A percentile compares a stretch with the other conserved stretches of the same genome.
These are phyloP conservation scores for Chiroxiphia lanceolata DNA, from an alignment of 2,797 vertebrate species.

Conservation along the genomic window DNA sequence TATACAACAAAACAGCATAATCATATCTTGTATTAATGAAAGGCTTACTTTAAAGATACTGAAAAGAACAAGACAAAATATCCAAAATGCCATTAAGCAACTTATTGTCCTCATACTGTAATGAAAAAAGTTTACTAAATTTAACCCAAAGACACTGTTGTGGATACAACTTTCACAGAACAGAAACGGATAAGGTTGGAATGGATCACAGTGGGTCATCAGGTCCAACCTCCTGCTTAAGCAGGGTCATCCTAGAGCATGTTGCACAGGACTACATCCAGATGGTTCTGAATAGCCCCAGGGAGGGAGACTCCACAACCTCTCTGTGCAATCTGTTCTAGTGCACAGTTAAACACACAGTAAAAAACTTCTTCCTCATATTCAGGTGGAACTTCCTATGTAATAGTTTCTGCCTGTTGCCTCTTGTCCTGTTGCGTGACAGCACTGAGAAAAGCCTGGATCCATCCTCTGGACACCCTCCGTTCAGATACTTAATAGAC, in stretches of 20 bases:
- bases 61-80: neutral
- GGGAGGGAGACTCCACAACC: no score
- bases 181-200: neutral
- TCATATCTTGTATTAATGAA: neutral
- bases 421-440: neutral
- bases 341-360: neutral
- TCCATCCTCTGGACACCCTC: neutral
- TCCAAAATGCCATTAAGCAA: neutral
- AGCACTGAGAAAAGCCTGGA: accelerated
- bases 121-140: neutral
- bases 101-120: neutral
- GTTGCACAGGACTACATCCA: neutral
- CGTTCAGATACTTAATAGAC: neutral
- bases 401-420: neutral
- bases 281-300: neutral
- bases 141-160: neutral
- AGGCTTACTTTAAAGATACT: neutral
- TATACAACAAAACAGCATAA: neutral
- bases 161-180: neutral
- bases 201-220: accelerated
- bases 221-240: neutral
- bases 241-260: neutral
- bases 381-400: no score
- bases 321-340: neutral
- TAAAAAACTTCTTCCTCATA: neutral